Evolutionary conservation across 2,113 vertebrate species (phyloP), one percentile per base, ranked within the genome.

Genomic region (Danionella cerebrum): DNA sequence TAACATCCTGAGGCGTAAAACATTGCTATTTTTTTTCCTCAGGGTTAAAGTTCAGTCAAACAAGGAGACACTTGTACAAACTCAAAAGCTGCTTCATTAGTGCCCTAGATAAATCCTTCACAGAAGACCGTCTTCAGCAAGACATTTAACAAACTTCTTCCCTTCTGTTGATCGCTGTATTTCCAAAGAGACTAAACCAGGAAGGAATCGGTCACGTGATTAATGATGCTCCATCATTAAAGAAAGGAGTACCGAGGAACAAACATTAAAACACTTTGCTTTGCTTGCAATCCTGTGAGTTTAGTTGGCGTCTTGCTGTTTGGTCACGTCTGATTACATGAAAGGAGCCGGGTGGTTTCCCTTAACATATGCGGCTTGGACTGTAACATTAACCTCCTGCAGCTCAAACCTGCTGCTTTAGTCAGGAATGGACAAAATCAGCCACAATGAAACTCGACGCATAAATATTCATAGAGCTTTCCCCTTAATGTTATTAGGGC

Each of bases 211-310:
- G 73, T 72, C 50, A 36, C 74, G 76, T 74, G 70, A 51, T 78
- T 74, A 81, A 66, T 73, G 64, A 78, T 73, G 53, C 81, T 71
- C 82, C 77, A 76, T 78, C 79, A 80, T 76, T 65, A 72, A 74
- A 68, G 69, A 67, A 51, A 71, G 65, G 72, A 77, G 64, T 70
- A 50, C 78, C 76, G 70, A 78, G 67, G 27, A 57, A 64, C n/a
- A n/a, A n/a, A n/a, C 42, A 47, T 68, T 31, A 29, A 19, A 33
- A 55, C 36, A 27, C 77, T 75, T 71, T 68, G 73, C 75, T 78
- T 65, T 18, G 74, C 53, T 69, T 62, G 71, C 74, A 52, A 69
- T 76, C 67, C 71, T 35, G n/a, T 70, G 58, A 71, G 60, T 42
- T 70, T 68, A 53, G 36, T 19, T 41, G 39, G 47, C 50, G 48